Percentiles rank a stretch among this genome's conserved stretches.
Evolutionary conservation across 2,113 vertebrate genomes (phyloP).

Genomic region (Pelecanoides urinatrix): DNA sequence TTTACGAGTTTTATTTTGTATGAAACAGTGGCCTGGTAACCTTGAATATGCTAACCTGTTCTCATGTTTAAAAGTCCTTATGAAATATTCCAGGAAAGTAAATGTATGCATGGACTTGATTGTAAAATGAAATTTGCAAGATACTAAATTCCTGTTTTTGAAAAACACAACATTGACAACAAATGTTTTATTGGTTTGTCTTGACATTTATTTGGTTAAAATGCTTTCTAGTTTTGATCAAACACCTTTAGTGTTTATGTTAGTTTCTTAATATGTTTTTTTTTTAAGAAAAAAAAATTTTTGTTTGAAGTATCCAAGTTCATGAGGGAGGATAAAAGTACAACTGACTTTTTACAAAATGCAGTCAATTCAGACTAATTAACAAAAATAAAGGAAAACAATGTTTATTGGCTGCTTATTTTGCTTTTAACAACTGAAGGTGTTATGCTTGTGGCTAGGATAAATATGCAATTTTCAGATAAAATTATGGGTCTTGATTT

Average conservation of each 20-base stretch:
- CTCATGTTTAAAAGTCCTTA: background rate
- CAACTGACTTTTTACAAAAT: background rate
- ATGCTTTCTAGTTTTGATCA: background rate
- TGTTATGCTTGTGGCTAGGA: background rate
- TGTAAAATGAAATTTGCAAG: background rate
- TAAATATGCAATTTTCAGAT: background rate
- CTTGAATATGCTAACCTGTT: background rate
- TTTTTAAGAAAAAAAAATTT: background rate
- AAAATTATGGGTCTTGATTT: background rate
- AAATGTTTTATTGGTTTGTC: background rate
- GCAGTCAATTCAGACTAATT: background rate
- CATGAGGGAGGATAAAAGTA: background rate
- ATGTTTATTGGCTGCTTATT: background rate
- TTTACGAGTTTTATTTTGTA: background rate
- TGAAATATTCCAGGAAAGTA: background rate
- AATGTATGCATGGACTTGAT: background rate
- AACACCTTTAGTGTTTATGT: background rate
- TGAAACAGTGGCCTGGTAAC: background rate
- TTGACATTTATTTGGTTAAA: background rate
- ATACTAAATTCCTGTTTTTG: background rate
- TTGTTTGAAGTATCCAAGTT: background rate
- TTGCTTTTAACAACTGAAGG: background rate
- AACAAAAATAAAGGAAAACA: background rate
- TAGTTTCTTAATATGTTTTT: background rate
- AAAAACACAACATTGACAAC: background rate